Evolutionary conservation across 2,888 invertebrate genomes (phyloP), one percentile per base, ranked within the genome.

Genomic region (Geotrupes spiniger): DNA sequence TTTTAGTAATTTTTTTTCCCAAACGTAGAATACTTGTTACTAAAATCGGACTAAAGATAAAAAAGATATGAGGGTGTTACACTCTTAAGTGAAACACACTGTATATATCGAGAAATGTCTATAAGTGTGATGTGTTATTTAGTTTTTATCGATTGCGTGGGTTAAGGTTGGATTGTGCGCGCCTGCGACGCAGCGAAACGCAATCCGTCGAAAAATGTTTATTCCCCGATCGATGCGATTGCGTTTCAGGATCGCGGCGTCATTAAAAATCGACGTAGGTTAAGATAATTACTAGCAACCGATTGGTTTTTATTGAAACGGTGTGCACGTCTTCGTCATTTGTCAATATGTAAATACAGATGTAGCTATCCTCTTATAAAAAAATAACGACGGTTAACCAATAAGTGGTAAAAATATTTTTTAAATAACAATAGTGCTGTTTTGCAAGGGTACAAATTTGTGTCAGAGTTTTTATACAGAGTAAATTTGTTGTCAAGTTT

Each of bases 401-500:
- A 63, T 56, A 59, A 63, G 64, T 64, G 64, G 62, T 63, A 55
- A 42, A 58, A 63, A 62, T 64, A 63, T 66, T 64, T 65, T 67
- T 65, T 63, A 63, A 67, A 65, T 61, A 64, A 70, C 69, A 70
- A 71, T 71, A 71, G 70, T 65, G 71, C 70, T 73, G 71, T 73
- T 70, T 59, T 67, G 64, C 63, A 70, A 68, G 49, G 73, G 73
- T 73, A 73, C 73, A 73, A 72, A 72, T 72, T 71, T 68, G 68
- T 68, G 71, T 71, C 70, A 69, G 69, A 70, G 68, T 69, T 69
- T 68, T 58, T 59, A 59, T 69, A 70, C 65, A 62, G 60, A 67
- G 63, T 65, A 66, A 67, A 66, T 66, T 70, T 71, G 68, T 70
- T 69, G 64, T 68, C 65, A 64, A 69, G 63, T 67, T 65, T 66